These are phyloP conservation scores for Ciconia boyciana DNA, from an alignment of 2,113 vertebrate genomes.

Conservation along the genomic window DNA sequence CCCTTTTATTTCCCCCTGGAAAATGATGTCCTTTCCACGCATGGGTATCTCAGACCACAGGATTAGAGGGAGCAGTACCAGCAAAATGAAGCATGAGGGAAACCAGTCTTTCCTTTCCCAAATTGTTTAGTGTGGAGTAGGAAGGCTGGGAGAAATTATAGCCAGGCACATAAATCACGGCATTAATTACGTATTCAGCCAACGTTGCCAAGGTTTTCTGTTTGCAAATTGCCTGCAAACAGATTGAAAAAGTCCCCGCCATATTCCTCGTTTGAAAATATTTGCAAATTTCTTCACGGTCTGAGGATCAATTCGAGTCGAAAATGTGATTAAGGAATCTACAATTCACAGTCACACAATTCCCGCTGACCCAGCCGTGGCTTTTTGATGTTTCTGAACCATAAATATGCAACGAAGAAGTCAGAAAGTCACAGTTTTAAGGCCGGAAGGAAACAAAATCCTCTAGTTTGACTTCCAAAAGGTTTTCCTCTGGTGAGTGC, in stretches of 20 bases:
- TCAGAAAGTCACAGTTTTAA: neutral
- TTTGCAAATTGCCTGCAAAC: conserved; percentile 52
- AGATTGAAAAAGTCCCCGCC: conserved; percentile 31
- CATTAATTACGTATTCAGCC: neutral
- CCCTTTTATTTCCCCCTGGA: neutral
- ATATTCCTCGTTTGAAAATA: conserved; percentile 14
- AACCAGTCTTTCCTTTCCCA: neutral
- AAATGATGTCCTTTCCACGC: neutral
- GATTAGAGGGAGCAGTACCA: neutral
- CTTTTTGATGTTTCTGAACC: conserved; percentile 14
- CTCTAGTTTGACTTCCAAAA: neutral
- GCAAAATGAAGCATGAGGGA: neutral
- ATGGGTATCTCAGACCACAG: neutral
- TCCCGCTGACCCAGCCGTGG: neutral
- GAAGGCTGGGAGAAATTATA: neutral
- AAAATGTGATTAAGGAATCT: conserved; percentile 47
- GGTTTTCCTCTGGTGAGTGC: neutral
- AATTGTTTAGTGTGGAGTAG: neutral
- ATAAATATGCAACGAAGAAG: neutral
- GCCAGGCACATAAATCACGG: neutral
- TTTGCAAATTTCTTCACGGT: conserved; percentile 29
- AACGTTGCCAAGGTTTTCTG: conserved; percentile 9
- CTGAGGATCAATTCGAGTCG: conserved; percentile 9
- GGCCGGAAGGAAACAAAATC: neutral
- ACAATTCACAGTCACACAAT: neutral